A percentile compares a stretch with the other conserved stretches of the same genome.
Conservation (phyloP, 2,888 invertebrate genomes). For the Melolontha melolontha region DNA sequence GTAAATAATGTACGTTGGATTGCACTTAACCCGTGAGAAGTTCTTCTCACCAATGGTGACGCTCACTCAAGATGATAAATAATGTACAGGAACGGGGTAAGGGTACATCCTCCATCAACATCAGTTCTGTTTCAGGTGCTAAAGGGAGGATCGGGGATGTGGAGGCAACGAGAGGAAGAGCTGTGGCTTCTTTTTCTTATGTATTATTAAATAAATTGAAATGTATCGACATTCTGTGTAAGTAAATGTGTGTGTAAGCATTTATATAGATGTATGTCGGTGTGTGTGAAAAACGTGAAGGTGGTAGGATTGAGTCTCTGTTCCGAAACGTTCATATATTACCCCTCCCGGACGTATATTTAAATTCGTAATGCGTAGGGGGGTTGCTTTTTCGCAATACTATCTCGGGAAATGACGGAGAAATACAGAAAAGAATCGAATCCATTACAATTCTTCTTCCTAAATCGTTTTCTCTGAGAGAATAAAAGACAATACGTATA, state of each 20-base stretch:
- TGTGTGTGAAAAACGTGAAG: conserved; percentile 5
- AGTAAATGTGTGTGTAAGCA: conserved; percentile 9
- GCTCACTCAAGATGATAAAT: conserved; percentile 37
- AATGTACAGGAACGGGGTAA: conserved; percentile 22
- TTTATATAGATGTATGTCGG: conserved; percentile 7
- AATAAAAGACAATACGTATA: conserved; percentile 3
- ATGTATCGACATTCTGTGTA: conserved; percentile 27
- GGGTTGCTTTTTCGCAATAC: conserved; percentile 14
- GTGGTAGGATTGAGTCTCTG: conserved; percentile 24
- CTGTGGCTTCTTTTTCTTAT: conserved; percentile 35
- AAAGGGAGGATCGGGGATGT: background rate
- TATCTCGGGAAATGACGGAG: background rate
- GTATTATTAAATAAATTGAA: conserved; percentile 38
- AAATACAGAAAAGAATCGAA: conserved; percentile 15
- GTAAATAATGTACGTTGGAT: conserved; percentile 38
- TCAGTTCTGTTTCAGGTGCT: conserved; percentile 28
- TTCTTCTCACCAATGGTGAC: conserved; percentile 37
- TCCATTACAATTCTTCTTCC: conserved; percentile 23
- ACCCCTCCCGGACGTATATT: conserved; percentile 26
- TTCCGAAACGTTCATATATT: conserved; percentile 36
- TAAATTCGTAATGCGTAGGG: conserved; percentile 33
- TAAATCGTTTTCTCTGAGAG: conserved; percentile 13
- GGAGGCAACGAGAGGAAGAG: conserved; percentile 4
- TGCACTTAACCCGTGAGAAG: conserved; percentile 37
- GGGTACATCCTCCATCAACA: conserved; percentile 36